Base-by-base conservation (phyloP, 2,888 invertebrate genomes). In the Reticulitermes lucifugus region DNA sequence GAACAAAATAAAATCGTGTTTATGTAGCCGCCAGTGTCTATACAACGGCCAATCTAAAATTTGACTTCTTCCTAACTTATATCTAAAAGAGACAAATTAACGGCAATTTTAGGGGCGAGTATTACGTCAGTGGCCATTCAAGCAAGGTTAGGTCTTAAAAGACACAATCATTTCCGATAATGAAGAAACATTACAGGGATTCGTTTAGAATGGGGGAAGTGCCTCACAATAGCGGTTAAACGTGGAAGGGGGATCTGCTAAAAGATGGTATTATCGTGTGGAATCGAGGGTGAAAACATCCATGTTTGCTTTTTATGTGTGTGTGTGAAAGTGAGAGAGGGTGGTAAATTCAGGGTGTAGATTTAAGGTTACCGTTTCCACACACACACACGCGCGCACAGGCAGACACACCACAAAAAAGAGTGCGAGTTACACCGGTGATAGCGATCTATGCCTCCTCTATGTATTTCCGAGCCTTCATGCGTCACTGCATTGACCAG, bases 111-210 rank as follows among this genome's bases (percentile, higher is more conserved):
- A 4, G 18, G 55, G 0, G 5, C 12, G 18, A 18, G 18, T 18
- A 55, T 55, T 55, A 18, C 55, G 14, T 55, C 55, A 55, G 18
- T 55, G 18, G 4, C 18, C 55, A 18, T 55, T 14, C 55, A 55
- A 55, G 18, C 2, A 55, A 18, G 55, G 18, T 5, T 18, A 55
- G 55, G 55, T 55, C 55, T 55, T 55, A 55, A 55, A 18, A 55
- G 18, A 55, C 18, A 55, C 55, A 18, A 1, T 18, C 77, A 77
- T 77, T 77, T 22, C 46, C 1, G 43, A 77, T 77, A 77, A 77
- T 77, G 77, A 14, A 77, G 46, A 46, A 46, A 77, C 51, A 77
- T 77, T 77, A 77, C 25, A 46, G 12, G 77, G 77, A 77, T 77
- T 77, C 46, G 77, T 46, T 51, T 46, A 35, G 35, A 29, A 41